Evolutionary conservation across 1,140 invertebrate genomes (phyloP).

Genomic region (Lepidotrigona ventralis): DNA sequence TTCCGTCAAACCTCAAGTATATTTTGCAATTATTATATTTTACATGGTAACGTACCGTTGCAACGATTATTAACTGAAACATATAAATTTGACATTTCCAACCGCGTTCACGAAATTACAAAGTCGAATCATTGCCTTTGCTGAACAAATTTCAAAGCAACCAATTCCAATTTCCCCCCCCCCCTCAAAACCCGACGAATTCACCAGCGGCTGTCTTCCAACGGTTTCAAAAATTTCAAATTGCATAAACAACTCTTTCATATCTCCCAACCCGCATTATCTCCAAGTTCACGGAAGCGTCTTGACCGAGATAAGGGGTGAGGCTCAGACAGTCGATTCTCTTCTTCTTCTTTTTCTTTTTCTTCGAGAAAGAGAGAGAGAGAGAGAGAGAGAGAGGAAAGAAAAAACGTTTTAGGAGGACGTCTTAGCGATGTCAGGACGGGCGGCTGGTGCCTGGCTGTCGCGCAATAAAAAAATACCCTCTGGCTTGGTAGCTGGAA

Average conservation of each 20-base stretch:
- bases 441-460: constrained; percentile 41
- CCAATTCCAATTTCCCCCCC: background rate
- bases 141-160: background rate
- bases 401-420: constrained; percentile 61
- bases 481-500: constrained; percentile 58
- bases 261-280: background rate
- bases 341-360: background rate
- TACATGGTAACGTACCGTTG: too few relatives aligned
- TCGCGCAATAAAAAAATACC: constrained; percentile 60
- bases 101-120: too few relatives aligned
- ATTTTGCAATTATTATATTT: too few relatives aligned
- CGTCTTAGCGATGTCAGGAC: constrained; percentile 34
- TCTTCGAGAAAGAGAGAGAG: too few relatives aligned
- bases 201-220: background rate
- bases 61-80: too few relatives aligned
- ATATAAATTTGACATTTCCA: too few relatives aligned
- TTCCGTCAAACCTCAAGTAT: too few relatives aligned
- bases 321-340: background rate
- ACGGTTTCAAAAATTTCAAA: background rate
- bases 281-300: background rate
- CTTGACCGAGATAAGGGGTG: constrained; percentile 13
- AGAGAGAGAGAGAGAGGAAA: background rate
- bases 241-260: background rate
- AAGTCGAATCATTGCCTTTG: too few relatives aligned
- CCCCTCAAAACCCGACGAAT: background rate